Conservation (phyloP, 2,888 invertebrate genomes). For the Hoplodrina blanda region DNA sequence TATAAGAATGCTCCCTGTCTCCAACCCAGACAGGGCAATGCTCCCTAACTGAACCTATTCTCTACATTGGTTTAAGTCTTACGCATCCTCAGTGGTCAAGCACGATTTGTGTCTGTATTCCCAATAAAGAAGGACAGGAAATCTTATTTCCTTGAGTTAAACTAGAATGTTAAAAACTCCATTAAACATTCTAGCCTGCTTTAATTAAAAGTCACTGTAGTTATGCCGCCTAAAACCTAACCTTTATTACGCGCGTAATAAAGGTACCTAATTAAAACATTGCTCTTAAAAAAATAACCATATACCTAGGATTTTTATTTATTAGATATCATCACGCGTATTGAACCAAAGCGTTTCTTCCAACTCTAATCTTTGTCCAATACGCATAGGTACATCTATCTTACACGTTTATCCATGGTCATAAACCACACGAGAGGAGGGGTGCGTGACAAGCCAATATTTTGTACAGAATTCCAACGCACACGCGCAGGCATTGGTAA, state of each 20-base stretch:
- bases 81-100: constrained; percentile 12
- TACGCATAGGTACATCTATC: constrained; percentile 2
- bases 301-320: no score
- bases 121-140: constrained; percentile 46
- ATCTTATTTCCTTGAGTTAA: constrained; percentile 46
- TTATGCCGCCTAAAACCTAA: not conserved
- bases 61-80: constrained; percentile 18
- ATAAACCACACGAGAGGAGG: constrained; percentile 10
- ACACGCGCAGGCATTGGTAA: not conserved
- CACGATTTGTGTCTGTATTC: constrained; percentile 30
- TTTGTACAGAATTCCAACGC: constrained; percentile 14
- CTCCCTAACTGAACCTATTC: constrained; percentile 13
- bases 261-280: not conserved
- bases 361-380: not conserved
- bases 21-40: constrained; percentile 23
- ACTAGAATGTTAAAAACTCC: constrained; percentile 27
- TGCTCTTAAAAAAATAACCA: not conserved
- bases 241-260: not conserved
- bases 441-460: constrained; percentile 20
- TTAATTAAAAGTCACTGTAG: constrained; percentile 21
- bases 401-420: constrained; percentile 19
- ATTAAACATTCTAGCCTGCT: constrained; percentile 24
- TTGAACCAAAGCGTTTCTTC: not conserved
- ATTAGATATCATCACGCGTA: not conserved
- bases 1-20: not conserved